phyloP scores from a whole-genome alignment of 2,113 vertebrate genomes.

The Menidia beryllina region DNA sequence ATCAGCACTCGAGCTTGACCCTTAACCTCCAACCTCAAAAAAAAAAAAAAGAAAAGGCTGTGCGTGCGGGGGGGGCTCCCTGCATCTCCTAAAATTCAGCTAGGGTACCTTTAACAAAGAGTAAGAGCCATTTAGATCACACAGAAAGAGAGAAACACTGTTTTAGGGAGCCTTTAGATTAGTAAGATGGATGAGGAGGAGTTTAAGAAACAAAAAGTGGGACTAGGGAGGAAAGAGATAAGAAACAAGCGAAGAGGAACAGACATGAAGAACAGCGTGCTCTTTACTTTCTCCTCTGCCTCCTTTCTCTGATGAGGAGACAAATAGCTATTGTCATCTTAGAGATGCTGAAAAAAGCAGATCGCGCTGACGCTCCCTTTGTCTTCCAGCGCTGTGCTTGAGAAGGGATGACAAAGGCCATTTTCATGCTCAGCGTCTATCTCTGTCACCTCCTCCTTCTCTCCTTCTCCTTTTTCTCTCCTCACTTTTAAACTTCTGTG shows the following conservation, averaged over 20 bases:
- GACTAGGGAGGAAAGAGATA: conserved; percentile 32
- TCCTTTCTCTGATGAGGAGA: conserved; percentile 61
- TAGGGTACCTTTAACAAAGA: conserved; percentile 6
- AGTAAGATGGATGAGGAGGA: background rate
- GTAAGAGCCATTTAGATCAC: background rate
- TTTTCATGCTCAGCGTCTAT: conserved; percentile 67
- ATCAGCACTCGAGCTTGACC: conserved; percentile 74
- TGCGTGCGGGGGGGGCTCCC: background rate
- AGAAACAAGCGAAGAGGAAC: conserved; percentile 25
- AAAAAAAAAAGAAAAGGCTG: too few relatives aligned
- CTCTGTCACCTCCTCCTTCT: conserved; percentile 49
- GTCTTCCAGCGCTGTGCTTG: conserved; percentile 55
- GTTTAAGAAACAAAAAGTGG: background rate
- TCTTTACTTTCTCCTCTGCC: conserved; percentile 46
- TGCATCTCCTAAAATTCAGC: background rate
- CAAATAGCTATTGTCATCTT: conserved; percentile 69
- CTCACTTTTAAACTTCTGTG: conserved; percentile 51
- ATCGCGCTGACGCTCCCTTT: conserved; percentile 59
- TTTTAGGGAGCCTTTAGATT: conserved; percentile 8
- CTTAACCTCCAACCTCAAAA: conserved; percentile 60
- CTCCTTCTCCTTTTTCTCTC: conserved; percentile 33
- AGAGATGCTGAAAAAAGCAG: conserved; percentile 55
- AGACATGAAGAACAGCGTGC: conserved; percentile 45
- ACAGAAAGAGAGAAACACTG: background rate
- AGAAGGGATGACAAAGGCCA: conserved; percentile 73